These are phyloP conservation scores for Drosophila tani DNA, from an alignment of 1,140 invertebrate species.

Conservation along the genomic window DNA sequence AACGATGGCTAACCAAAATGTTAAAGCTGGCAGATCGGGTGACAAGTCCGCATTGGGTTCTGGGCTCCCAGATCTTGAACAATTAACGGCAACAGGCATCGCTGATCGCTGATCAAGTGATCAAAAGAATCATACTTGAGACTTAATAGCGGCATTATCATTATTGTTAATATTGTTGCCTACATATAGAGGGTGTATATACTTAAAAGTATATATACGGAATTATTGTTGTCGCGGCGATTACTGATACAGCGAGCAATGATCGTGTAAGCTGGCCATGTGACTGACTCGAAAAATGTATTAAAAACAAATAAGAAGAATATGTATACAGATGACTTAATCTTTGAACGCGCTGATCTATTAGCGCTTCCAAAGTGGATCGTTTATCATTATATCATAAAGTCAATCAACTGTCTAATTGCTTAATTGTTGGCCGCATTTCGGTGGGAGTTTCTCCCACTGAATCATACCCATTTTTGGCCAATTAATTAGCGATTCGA, in stretches of 20 bases:
- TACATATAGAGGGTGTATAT: conserved; percentile 13
- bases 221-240: conserved; percentile 40
- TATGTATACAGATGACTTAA: background rate
- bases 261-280: conserved; percentile 68
- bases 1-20: conserved; percentile 18
- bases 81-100: conserved; percentile 64
- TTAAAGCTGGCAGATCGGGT: conserved; percentile 18
- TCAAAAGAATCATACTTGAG: conserved; percentile 64
- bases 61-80: conserved; percentile 11
- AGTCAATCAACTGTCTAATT: conserved; percentile 38
- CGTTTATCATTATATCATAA: conserved; percentile 27
- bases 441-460: conserved; percentile 27
- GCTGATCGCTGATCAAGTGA: conserved; percentile 30
- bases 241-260: conserved; percentile 49
- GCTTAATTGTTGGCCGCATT: conserved; percentile 35
- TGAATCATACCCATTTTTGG: conserved; percentile 8
- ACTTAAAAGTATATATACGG: background rate
- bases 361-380: conserved; percentile 8
- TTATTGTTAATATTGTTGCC: conserved; percentile 14
- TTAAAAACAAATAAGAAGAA: background rate
- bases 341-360: conserved; percentile 12
- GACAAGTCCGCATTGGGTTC: conserved; percentile 6
- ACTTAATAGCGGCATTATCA: conserved; percentile 59
- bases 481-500: background rate
- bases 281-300: conserved; percentile 39